Percentiles rank a stretch among this genome's conserved stretches.
Conservation (phyloP, 2,797 vertebrate species). For the Melopsittacus undulatus region DNA sequence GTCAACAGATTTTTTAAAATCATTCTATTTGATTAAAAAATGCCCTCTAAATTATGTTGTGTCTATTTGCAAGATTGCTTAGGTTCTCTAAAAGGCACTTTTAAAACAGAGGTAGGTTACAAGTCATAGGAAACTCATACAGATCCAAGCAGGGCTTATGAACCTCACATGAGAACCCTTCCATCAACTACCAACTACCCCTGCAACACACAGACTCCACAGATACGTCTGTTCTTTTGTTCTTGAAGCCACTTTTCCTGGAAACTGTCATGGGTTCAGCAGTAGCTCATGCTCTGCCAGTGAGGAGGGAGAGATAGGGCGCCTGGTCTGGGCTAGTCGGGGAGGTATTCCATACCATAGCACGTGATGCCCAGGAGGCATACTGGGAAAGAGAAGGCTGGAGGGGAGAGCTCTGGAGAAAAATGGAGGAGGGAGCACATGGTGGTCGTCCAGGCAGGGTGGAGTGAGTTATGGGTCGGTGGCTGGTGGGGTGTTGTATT, state of each 20-base stretch:
- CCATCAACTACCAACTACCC: background rate
- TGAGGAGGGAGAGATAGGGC: too few relatives aligned
- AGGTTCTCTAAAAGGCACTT: background rate
- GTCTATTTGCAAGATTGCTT: background rate
- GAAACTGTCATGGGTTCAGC: too few relatives aligned
- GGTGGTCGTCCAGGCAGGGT: too few relatives aligned
- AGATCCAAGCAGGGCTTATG: background rate
- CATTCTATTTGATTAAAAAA: background rate
- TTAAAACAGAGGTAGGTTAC: background rate
- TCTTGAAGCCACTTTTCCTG: background rate
- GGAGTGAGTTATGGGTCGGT: too few relatives aligned
- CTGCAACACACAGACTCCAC: background rate
- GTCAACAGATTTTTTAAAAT: background rate
- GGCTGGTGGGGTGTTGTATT: too few relatives aligned
- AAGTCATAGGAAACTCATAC: background rate
- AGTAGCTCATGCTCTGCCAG: too few relatives aligned
- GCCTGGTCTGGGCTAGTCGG: too few relatives aligned
- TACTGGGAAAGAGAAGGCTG: too few relatives aligned
- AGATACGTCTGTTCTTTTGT: background rate
- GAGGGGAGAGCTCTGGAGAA: too few relatives aligned
- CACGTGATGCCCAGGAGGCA: too few relatives aligned
- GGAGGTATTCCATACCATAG: too few relatives aligned
- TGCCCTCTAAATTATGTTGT: background rate
- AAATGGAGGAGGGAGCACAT: too few relatives aligned
- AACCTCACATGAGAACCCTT: background rate